Evolutionary conservation across 2,113 vertebrate genomes (phyloP).

Genomic region (Epinephelus moara): DNA sequence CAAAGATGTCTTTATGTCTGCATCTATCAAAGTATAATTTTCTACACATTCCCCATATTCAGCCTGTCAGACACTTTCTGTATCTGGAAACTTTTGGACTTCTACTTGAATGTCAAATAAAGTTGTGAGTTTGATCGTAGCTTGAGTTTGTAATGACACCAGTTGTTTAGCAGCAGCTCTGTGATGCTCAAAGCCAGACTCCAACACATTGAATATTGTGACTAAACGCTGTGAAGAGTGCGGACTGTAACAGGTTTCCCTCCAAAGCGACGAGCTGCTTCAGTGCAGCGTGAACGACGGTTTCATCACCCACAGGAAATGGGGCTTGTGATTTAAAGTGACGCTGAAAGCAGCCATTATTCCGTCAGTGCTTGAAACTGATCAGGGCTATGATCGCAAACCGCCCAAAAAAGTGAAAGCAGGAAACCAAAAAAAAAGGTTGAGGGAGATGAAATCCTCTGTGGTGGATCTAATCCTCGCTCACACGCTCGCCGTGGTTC

Average conservation of each 20-base stretch:
- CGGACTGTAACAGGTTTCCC: not conserved
- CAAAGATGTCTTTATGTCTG: not conserved
- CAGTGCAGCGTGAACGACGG: conserved; percentile 20
- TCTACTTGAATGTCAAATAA: not conserved
- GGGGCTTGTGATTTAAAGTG: conserved; percentile 46
- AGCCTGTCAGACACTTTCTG: no score
- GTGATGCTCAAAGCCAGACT: not conserved
- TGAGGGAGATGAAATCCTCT: conserved; percentile 20
- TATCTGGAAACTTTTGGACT: not conserved
- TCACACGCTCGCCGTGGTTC: not conserved
- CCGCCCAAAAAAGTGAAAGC: not conserved
- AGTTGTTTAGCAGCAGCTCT: not conserved
- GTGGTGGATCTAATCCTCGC: conserved; percentile 27
- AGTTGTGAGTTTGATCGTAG: not conserved
- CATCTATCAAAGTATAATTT: no score
- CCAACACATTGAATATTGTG: not conserved
- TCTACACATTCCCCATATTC: not conserved
- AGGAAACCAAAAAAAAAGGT: not conserved
- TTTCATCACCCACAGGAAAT: conserved; percentile 46
- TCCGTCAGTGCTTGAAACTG: conserved; percentile 27
- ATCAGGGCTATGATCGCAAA: conserved; percentile 30
- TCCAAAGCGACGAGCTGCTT: conserved; percentile 10
- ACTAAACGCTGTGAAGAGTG: not conserved
- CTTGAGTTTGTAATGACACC: not conserved
- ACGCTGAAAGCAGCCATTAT: conserved; percentile 42